Base-by-base conservation (phyloP, 2,888 invertebrate species). In the Thymelicus sylvestris region DNA sequence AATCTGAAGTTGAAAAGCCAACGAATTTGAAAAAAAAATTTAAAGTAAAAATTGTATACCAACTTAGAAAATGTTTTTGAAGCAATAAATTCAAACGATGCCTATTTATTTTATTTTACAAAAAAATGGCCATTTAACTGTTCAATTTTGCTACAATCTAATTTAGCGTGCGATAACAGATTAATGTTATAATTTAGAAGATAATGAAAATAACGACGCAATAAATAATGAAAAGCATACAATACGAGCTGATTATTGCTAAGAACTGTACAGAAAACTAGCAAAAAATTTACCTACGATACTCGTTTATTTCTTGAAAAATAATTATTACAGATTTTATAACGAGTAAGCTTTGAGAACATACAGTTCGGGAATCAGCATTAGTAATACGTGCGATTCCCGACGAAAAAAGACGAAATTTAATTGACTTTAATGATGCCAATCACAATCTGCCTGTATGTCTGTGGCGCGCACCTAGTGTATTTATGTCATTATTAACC, bases 401-500 rank as follows among this genome's bases (percentile, higher is more conserved):
- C 64, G 39, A 38, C 15, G 50, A 70, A 71, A 66, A 71, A 71
- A 52, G 44, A 41, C 61, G 19, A 66, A 66, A 61, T 71, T 71
- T 66, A 66, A 66, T 71, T 70, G 65, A 50, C 60, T n/a, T 60
- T 70, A 70, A 70, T 52, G 70, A 70, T 61, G 65, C 70, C 70
- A 77, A 63, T 67, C 60, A 67, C 70, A 76, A 74, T 74, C 92
- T 86, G 67, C 88, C 91, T 89, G 83, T 92, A 86, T 72, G 80
- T 65, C 70, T 52, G 70, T 65, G 80, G 78, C 81, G 80, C 80
- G 86, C 85, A 84, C 84, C 87, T 88, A 90, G 86, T 82, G 87
- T 93, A 93, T 93, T 93, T 93, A 93, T 93, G 93, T 93, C 93
- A 93, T 93, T 93, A 93, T 93, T 93, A 93, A 91, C 91, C 86